phyloP scores from a whole-genome alignment of 1,140 invertebrate species.

The Epicauta chinensis region DNA sequence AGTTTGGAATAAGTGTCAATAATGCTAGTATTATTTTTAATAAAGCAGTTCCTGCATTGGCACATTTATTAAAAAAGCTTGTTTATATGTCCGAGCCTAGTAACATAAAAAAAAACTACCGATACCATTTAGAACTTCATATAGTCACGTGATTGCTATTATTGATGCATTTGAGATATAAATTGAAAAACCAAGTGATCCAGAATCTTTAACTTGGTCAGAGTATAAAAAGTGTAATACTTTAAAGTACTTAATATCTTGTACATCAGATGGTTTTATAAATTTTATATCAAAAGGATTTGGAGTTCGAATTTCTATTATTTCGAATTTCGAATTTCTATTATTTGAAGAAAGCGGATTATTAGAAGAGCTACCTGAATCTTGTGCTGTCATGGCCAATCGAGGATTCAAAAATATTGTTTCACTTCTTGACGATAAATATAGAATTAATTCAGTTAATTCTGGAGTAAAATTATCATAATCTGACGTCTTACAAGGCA shows the following conservation, averaged over 20 bases:
- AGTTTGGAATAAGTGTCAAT: slow-evolving; percentile 11
- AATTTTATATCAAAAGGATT: slow-evolving; percentile 39
- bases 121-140: slow-evolving; percentile 22
- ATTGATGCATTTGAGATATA: slow-evolving; percentile 39
- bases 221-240: slow-evolving; percentile 40
- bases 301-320: slow-evolving; percentile 32
- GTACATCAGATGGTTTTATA: slow-evolving; percentile 39
- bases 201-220: slow-evolving; percentile 36
- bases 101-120: slow-evolving; percentile 20
- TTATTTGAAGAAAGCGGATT: slow-evolving; percentile 35
- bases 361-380: slow-evolving; percentile 29
- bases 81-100: slow-evolving; percentile 1
- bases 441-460: slow-evolving; percentile 29
- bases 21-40: slow-evolving; percentile 17
- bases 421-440: slow-evolving; percentile 21
- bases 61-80: slow-evolving; percentile 4
- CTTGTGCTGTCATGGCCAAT: slow-evolving; percentile 36
- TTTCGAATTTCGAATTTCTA: slow-evolving; percentile 25
- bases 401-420: slow-evolving; percentile 41
- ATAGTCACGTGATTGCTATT: slow-evolving; percentile 21
- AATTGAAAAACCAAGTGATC: slow-evolving; percentile 33
- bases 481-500: slow-evolving; percentile 18
- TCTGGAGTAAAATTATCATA: slow-evolving; percentile 18
- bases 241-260: slow-evolving; percentile 41
- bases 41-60: slow-evolving; percentile 14